phyloP scores from a whole-genome alignment of 2,888 invertebrate species.

The Toxonevra muliebris region DNA sequence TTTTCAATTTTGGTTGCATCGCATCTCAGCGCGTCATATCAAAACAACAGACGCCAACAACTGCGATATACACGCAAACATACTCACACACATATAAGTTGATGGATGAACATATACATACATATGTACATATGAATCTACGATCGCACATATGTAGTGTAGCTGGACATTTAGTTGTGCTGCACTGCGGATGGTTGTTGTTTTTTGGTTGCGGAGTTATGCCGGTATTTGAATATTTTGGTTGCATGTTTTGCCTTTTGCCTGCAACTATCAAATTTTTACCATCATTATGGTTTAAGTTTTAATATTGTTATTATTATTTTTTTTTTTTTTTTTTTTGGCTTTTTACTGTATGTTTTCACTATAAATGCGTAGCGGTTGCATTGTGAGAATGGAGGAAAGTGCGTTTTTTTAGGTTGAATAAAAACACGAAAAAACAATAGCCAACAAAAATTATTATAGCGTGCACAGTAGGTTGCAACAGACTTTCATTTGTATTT shows the following conservation, averaged over 20 bases:
- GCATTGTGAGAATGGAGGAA: not conserved
- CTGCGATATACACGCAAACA: not conserved
- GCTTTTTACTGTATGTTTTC: too few relatives aligned
- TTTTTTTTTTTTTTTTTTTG: too few relatives aligned
- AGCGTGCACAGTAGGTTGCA: not conserved
- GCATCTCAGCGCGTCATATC: slow-evolving; percentile 16
- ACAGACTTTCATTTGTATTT: not conserved
- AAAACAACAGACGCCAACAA: not conserved
- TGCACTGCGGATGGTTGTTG: not conserved
- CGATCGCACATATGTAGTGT: not conserved
- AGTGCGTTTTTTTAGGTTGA: too few relatives aligned
- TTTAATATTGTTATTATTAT: too few relatives aligned
- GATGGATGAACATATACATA: not conserved
- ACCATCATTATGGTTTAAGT: too few relatives aligned
- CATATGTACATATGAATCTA: not conserved
- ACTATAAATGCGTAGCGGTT: too few relatives aligned
- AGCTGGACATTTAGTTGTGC: not conserved
- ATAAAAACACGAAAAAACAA: too few relatives aligned
- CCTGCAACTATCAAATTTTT: too few relatives aligned
- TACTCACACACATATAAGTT: not conserved
- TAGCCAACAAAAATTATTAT: not conserved
- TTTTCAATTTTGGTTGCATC: slow-evolving; percentile 48
- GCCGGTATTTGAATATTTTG: too few relatives aligned
- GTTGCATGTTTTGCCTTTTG: too few relatives aligned
- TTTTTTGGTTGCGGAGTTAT: too few relatives aligned